Conservation (phyloP, 2,797 vertebrate species). For the Falco naumanni region DNA sequence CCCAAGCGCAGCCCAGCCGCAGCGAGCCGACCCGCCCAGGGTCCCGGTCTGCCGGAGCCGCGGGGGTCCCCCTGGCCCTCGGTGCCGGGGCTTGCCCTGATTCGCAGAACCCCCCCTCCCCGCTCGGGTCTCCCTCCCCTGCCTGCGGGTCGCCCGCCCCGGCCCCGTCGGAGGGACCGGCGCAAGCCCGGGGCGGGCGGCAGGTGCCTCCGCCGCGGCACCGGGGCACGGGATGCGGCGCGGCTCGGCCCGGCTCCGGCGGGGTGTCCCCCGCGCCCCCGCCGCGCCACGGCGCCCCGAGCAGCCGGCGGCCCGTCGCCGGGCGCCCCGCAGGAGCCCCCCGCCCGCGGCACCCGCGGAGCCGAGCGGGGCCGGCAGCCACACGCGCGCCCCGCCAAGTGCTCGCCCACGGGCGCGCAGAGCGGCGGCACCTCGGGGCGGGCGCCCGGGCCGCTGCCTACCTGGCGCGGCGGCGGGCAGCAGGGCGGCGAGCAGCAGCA, state of each 20-base stretch:
- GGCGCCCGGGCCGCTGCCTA: too few relatives aligned
- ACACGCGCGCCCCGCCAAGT: neutral
- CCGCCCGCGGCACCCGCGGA: neutral
- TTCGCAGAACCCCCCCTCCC: neutral
- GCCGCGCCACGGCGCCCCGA: neutral
- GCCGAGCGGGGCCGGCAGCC: too few relatives aligned
- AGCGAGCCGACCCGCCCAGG: too few relatives aligned
- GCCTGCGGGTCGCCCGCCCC: neutral
- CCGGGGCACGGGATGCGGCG: neutral
- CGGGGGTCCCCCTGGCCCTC: neutral
- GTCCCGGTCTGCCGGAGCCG: neutral
- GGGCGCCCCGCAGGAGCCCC: too few relatives aligned
- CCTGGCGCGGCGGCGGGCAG: slow-evolving; percentile 23
- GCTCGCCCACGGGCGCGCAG: neutral
- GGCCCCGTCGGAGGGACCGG: neutral
- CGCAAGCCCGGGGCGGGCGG: neutral
- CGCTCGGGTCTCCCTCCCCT: neutral
- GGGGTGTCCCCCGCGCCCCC: neutral
- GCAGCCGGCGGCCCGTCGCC: too few relatives aligned
- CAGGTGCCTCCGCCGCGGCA: neutral
- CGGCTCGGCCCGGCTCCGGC: neutral
- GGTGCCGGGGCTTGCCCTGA: neutral
- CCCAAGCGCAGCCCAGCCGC: neutral
- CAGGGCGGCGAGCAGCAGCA: slow-evolving; percentile 13
- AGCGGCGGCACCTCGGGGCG: too few relatives aligned